phyloP scores from a whole-genome alignment of 2,113 vertebrate genomes.

The Lichenostomus cassidix region DNA sequence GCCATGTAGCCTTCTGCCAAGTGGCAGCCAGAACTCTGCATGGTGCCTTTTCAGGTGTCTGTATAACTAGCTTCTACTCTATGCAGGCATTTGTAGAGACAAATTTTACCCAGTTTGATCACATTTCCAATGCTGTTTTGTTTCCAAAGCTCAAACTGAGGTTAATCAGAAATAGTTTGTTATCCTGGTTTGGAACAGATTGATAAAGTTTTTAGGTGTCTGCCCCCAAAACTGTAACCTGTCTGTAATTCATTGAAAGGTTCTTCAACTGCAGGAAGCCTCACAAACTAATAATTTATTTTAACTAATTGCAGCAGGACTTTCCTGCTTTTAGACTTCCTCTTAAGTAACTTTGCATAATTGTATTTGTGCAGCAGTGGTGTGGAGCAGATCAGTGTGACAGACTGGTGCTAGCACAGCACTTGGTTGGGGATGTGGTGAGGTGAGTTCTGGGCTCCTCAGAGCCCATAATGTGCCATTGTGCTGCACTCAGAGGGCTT shows the following conservation, averaged over 20 bases:
- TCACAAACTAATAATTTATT: neutral
- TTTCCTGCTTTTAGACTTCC: conserved; percentile 27
- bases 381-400: neutral
- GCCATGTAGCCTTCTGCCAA: neutral
- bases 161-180: neutral
- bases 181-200: neutral
- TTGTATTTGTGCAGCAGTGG: neutral
- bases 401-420: rapidly evolving
- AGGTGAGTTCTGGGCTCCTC: neutral
- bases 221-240: neutral
- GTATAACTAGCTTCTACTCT: neutral
- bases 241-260: neutral
- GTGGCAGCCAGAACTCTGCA: neutral
- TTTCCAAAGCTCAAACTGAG: neutral
- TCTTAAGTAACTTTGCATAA: neutral
- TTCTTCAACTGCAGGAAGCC: neutral
- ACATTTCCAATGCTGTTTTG: neutral
- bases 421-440: neutral
- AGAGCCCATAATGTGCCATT: neutral
- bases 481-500: neutral
- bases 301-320: neutral
- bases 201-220: neutral
- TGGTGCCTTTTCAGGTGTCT: neutral
- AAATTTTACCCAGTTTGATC: neutral
- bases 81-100: neutral